A percentile compares a stretch with the other conserved stretches of the same genome.
Evolutionary conservation across 1,140 invertebrate genomes (phyloP).

Genomic region (Drosophila busckii): DNA sequence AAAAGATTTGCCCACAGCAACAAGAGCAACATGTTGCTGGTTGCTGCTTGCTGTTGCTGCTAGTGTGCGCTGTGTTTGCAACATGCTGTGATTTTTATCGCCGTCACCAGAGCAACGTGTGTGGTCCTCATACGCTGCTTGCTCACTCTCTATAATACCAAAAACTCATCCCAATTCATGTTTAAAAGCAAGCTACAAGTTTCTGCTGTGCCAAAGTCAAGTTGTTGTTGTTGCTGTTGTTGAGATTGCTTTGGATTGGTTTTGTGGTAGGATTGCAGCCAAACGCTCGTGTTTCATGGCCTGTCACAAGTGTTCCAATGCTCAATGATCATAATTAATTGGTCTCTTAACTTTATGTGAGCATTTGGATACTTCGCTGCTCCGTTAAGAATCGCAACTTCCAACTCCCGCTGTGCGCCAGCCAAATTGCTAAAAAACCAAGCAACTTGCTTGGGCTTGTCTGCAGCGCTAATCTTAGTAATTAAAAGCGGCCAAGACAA

Average conservation of each 20-base stretch:
- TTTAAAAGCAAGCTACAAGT: constrained; percentile 8
- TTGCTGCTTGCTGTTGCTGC: constrained; percentile 13
- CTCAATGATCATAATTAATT: constrained; percentile 66
- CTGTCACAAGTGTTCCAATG: constrained; percentile 49
- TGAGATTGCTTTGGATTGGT: constrained; percentile 1
- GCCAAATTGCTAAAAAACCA: no score
- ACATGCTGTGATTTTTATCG: constrained; percentile 76
- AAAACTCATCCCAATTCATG: background rate
- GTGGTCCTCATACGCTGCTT: no score
- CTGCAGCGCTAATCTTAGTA: no score
- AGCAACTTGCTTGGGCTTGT: no score
- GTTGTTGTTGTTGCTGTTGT: constrained; percentile 10
- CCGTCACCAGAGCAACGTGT: constrained; percentile 69
- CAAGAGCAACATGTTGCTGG: constrained; percentile 36
- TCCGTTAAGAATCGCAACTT: constrained; percentile 28
- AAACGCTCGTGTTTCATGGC: constrained; percentile 48
- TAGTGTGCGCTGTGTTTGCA: constrained; percentile 64
- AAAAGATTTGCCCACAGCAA: constrained; percentile 72
- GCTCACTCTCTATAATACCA: no score
- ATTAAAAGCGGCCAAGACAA: no score
- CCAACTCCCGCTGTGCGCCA: no score
- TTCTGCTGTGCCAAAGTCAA: constrained; percentile 8
- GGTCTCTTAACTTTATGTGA: constrained; percentile 53
- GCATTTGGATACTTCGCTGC: constrained; percentile 27
- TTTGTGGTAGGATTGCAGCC: constrained; percentile 10